A percentile compares a stretch with the other conserved stretches of the same genome.
phyloP scores from a whole-genome alignment of 1,140 invertebrate species.

The Fopius arisanus region DNA sequence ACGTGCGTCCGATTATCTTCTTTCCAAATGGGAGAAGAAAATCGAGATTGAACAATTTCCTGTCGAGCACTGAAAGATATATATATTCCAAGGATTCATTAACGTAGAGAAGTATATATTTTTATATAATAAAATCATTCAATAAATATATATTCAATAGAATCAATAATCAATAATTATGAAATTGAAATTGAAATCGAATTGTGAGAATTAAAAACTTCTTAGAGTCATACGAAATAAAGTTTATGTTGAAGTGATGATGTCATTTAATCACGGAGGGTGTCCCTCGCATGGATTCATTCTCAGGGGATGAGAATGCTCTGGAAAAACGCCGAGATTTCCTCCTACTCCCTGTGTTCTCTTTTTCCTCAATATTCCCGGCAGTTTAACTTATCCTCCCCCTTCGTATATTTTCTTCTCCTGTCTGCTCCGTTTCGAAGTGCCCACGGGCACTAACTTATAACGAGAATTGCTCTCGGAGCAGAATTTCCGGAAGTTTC shows the following conservation, averaged over 20 bases:
- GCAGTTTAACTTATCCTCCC: neutral
- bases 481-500: conserved; percentile 43
- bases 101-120: too few species aligned
- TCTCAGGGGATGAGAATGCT: neutral
- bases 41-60: neutral
- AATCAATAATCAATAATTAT: too few species aligned
- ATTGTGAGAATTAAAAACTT: too few species aligned
- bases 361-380: neutral
- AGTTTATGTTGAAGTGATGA: too few species aligned
- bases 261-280: too few species aligned
- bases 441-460: conserved; percentile 46
- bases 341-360: neutral
- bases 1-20: conserved; percentile 13
- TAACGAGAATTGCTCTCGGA: conserved; percentile 54
- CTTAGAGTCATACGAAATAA: too few species aligned
- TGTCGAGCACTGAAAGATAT: too few species aligned
- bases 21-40: neutral
- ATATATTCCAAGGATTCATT: too few species aligned
- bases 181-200: too few species aligned
- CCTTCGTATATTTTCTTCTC: conserved; percentile 1
- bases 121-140: too few species aligned
- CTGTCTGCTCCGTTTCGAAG: conserved; percentile 28
- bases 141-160: too few species aligned
- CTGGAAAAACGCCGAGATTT: neutral
- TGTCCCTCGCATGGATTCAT: too few species aligned